Base-by-base conservation (phyloP, 2,888 invertebrate species). In the Mesorhabditis belari region DNA sequence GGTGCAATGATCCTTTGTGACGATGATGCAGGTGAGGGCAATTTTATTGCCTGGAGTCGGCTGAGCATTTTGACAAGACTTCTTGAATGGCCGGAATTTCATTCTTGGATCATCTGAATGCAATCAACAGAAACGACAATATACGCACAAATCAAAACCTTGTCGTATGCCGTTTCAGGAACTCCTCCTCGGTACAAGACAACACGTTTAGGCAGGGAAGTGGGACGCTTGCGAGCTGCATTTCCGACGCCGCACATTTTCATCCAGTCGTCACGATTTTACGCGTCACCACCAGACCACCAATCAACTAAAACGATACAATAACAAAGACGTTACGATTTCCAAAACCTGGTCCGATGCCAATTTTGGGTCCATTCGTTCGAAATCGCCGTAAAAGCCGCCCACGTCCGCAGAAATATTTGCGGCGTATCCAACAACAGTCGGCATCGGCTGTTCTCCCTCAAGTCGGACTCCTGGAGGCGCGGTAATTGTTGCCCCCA, bases 181-280 rank as follows among this genome's bases (percentile, higher is more conserved):
- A 72, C 63, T 9, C 73, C 76, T 23, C 67, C 67, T 9, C 76
- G 60, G 60, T 71, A 76, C 24, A 77, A 51, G 53, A 76, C 58
- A 23, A 76, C 49, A 6, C 66, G 58, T 19, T 64, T 64, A 1
- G 76, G 73, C 19, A 23, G 23, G 9, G n/a, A n/a, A n/a, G n/a
- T n/a, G n/a, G n/a, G n/a, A n/a, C n/a, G n/a, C n/a, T n/a, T n/a
- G n/a, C n/a, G n/a, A n/a, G n/a, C n/a, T n/a, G n/a, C n/a, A n/a
- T n/a, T n/a, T n/a, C n/a, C n/a, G n/a, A n/a, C n/a, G n/a, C n/a
- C n/a, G n/a, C n/a, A n/a, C n/a, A n/a, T n/a, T n/a, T n/a, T n/a
- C n/a, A n/a, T n/a, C n/a, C 35, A 35, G 35, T 6, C 6, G 9
- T 35, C 35, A 17, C n/a, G n/a, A 35, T 35, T 12, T 12, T 17